Evolutionary conservation across 2,888 invertebrate genomes (phyloP).

Genomic region (Bruchidius siliquastri): DNA sequence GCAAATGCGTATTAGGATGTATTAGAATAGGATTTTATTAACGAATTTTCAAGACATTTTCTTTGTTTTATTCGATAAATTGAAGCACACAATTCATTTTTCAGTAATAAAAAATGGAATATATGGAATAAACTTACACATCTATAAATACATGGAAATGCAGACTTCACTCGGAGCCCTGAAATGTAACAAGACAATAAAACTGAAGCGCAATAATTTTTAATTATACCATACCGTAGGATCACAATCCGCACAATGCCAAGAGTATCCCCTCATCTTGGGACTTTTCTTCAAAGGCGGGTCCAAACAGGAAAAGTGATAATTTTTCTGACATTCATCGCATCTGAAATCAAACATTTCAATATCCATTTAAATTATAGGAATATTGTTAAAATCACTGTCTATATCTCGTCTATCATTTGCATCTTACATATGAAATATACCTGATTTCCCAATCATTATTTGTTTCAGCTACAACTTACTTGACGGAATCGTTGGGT

Average conservation of each 20-base stretch:
- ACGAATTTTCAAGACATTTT: too few relatives aligned
- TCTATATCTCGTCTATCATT: too few relatives aligned
- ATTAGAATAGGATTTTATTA: too few relatives aligned
- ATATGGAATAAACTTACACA: too few relatives aligned
- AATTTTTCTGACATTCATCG: constrained; percentile 85
- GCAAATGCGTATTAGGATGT: too few relatives aligned
- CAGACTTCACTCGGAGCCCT: background rate
- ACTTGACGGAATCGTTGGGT: constrained; percentile 65
- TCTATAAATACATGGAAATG: too few relatives aligned
- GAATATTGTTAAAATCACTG: too few relatives aligned
- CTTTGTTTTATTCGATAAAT: too few relatives aligned
- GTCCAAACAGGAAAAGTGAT: constrained; percentile 89
- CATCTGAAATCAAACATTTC: constrained; percentile 57
- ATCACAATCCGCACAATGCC: constrained; percentile 95
- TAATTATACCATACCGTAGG: constrained; percentile 57
- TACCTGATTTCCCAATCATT: too few relatives aligned
- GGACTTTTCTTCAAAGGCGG: constrained; percentile 93
- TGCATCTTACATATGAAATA: too few relatives aligned
- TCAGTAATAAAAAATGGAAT: too few relatives aligned
- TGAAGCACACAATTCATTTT: too few relatives aligned
- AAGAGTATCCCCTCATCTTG: constrained; percentile 88
- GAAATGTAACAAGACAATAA: background rate
- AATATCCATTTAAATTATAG: background rate
- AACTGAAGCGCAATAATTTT: background rate
- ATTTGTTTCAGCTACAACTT: constrained; percentile 28